phyloP scores from a whole-genome alignment of 2,113 vertebrate species.

The Garra rufa region DNA sequence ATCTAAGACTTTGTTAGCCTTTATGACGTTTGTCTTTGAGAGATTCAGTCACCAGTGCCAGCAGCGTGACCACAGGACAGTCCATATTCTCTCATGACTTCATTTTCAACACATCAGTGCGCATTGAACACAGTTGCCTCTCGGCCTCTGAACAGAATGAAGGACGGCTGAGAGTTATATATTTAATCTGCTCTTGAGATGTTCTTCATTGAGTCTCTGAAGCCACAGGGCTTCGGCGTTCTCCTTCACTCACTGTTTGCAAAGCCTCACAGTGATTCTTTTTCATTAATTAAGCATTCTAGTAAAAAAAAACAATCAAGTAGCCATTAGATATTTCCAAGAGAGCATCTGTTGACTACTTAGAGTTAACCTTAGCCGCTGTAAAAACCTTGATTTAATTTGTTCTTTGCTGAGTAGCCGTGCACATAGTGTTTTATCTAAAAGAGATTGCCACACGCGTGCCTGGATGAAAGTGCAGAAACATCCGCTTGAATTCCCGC shows the following conservation, averaged over 20 bases:
- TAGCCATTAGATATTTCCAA: constrained; percentile 12
- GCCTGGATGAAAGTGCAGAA: constrained; percentile 38
- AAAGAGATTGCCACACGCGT: background rate
- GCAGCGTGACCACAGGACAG: background rate
- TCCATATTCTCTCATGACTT: constrained; percentile 10
- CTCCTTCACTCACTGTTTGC: background rate
- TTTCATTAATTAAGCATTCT: constrained; percentile 14
- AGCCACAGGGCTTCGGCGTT: background rate
- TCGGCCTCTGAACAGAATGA: constrained; percentile 2
- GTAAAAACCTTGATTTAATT: constrained; percentile 8
- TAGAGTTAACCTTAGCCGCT: constrained; percentile 15
- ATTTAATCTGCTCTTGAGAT: constrained; percentile 24
- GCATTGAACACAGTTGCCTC: constrained; percentile 15
- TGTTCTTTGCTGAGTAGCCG: background rate
- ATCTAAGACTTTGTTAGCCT: background rate
- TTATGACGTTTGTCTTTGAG: background rate
- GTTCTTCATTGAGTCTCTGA: background rate
- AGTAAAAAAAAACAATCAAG: constrained; percentile 6
- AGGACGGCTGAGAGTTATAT: constrained; percentile 20
- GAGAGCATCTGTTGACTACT: constrained; percentile 12
- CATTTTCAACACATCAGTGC: constrained; percentile 17
- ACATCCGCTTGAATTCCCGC: constrained; percentile 18
- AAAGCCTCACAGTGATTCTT: background rate
- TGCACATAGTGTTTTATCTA: background rate
- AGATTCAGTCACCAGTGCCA: background rate